These are phyloP conservation scores for Saguinus midas DNA, from an alignment of 2,113 vertebrate species.

Conservation along the genomic window DNA sequence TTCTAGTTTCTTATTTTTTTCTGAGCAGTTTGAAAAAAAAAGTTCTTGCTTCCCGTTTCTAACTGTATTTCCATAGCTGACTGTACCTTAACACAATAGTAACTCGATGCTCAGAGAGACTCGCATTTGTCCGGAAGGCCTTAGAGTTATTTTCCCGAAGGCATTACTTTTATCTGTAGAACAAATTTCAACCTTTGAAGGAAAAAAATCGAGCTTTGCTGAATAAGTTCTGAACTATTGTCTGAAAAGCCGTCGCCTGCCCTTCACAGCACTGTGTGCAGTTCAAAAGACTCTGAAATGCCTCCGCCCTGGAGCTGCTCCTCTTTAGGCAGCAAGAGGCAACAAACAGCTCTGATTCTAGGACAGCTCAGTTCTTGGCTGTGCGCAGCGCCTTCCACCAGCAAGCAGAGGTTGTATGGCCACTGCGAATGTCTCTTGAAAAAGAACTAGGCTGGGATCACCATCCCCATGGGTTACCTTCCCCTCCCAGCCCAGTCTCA, in stretches of 20 bases:
- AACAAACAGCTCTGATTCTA: background rate
- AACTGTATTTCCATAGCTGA: background rate
- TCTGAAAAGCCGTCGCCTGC: background rate
- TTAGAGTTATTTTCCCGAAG: constrained; percentile 63
- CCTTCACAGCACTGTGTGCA: fast-evolving
- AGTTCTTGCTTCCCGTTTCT: background rate
- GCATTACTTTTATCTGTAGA: constrained; percentile 49
- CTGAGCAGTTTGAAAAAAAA: background rate
- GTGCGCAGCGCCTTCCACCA: fast-evolving
- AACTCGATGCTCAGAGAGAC: background rate
- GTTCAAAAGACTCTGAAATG: background rate
- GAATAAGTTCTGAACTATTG: constrained; percentile 30
- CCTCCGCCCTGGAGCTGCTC: background rate
- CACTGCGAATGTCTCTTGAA: fast-evolving
- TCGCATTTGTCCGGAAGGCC: constrained; percentile 3
- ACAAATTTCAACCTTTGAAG: constrained; percentile 58
- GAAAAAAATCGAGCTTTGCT: background rate
- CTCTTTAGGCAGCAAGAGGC: background rate
- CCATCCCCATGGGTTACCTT: background rate
- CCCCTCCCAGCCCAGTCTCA: background rate
- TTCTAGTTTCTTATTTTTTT: background rate
- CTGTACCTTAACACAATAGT: background rate
- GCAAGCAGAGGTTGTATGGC: background rate
- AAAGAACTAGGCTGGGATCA: background rate
- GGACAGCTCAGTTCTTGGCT: background rate